phyloP scores from a whole-genome alignment of 2,797 vertebrate genomes.

The Parambassis ranga region DNA sequence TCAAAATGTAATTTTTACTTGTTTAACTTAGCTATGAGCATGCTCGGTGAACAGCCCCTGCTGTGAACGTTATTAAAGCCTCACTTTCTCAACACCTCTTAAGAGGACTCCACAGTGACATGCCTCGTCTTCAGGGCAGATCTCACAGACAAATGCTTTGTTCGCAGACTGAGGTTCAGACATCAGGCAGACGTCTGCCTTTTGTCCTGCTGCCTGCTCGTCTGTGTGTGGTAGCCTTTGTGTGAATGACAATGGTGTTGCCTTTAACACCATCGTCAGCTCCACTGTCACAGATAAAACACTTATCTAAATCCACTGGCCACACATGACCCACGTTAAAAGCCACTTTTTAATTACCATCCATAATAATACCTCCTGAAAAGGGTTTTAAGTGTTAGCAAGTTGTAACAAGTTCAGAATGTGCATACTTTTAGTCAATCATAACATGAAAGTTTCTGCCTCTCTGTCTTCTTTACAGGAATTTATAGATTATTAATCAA shows the following conservation, averaged over 20 bases:
- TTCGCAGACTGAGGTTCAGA: conserved; percentile 63
- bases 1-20: too few relatives aligned
- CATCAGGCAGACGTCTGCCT: conserved; percentile 48
- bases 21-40: too few relatives aligned
- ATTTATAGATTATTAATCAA: too few relatives aligned
- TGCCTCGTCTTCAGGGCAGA: conserved; percentile 30
- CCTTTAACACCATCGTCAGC: conserved; percentile 39
- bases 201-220: conserved; percentile 61
- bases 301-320: conserved; percentile 5
- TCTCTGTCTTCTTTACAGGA: too few relatives aligned
- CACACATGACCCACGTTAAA: neutral
- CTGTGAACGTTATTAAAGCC: conserved; percentile 35
- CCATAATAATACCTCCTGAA: too few relatives aligned
- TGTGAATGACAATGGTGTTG: conserved; percentile 74
- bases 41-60: too few relatives aligned
- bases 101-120: conserved; percentile 34
- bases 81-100: conserved; percentile 27
- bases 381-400: too few relatives aligned
- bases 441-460: too few relatives aligned
- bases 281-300: conserved; percentile 32
- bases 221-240: conserved; percentile 50
- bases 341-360: neutral
- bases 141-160: conserved; percentile 65
- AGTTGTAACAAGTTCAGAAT: neutral
- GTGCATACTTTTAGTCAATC: too few relatives aligned